phyloP scores from a whole-genome alignment of 1,140 invertebrate genomes.

The Microplitis demolitor region DNA sequence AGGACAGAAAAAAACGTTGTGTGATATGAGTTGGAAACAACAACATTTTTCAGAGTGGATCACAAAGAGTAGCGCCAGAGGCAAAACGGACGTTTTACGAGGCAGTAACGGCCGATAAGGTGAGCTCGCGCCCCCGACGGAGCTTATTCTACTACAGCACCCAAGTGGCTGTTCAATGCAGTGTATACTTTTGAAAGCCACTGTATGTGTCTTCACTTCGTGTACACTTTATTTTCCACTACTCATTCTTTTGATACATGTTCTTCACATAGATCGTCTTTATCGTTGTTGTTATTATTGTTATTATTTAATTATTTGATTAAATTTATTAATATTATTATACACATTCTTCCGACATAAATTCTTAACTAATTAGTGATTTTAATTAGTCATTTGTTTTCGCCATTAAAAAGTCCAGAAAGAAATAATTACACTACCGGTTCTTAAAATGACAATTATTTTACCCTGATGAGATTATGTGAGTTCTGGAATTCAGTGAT shows the following conservation, averaged over 20 bases:
- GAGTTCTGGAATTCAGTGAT: constrained; percentile 28
- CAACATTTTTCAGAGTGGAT: constrained; percentile 28
- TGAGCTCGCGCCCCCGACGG: constrained; percentile 53
- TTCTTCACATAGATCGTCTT: not conserved
- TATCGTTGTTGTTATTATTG: no score
- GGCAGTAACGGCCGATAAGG: constrained; percentile 63
- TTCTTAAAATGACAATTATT: constrained; percentile 25
- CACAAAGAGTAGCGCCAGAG: constrained; percentile 38
- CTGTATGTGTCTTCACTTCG: constrained; percentile 27
- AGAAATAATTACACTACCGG: constrained; percentile 2
- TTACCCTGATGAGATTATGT: constrained; percentile 12
- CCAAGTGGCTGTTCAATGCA: constrained; percentile 58
- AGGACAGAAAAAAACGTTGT: not conserved
- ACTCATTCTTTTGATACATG: not conserved
- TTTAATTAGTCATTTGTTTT: constrained; percentile 27
- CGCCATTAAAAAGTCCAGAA: not conserved
- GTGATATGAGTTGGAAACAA: constrained; percentile 19
- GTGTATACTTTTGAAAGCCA: constrained; percentile 28
- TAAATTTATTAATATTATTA: not conserved
- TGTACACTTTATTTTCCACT: constrained; percentile 11
- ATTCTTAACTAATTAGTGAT: constrained; percentile 19
- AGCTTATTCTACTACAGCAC: constrained; percentile 58
- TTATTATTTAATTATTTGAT: not conserved
- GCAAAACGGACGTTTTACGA: constrained; percentile 58
- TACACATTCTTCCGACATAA: not conserved